Evolutionary conservation across 2,888 invertebrate genomes (phyloP), one percentile per base, ranked within the genome.

Genomic region (Lamproptera curius): DNA sequence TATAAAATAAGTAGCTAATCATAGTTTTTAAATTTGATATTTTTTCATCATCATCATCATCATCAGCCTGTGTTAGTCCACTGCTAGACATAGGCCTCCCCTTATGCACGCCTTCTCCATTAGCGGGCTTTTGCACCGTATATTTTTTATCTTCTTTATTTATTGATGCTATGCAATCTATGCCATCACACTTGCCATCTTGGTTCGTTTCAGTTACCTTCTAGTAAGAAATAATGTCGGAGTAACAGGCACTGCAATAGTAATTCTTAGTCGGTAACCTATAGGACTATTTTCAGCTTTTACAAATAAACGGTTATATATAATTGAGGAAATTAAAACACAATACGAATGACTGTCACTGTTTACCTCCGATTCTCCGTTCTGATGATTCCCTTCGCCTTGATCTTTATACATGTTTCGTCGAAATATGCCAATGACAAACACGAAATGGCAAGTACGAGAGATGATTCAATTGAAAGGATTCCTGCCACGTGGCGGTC

Each of bases 401-500:
- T 2, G n/a, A 31, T 10, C 28, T 34, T 42, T 35, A 17, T 35
- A 15, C 11, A 23, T 20, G 6, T 20, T 20, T 20, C 20, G 3
- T 16, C 15, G 11, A 23, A 23, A 4, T 15, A 4, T 16, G n/a
- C 16, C 36, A 4, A 45, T 62, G 58, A 62, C 57, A 53, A 52
- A 53, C 9, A 13, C 31, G 47, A 16, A 44, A 36, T 47, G 45
- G 54, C 16, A 48, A 49, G 53, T 42, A 26, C 40, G 23, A 23
- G 34, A 37, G 49, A 57, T 74, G 74, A 70, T 54, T 74, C 73
- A 71, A 59, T 42, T 42, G 43, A 43, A 55, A 56, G 58, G 55
- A 60, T 48, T 54, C 42, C 42, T 42, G 59, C 58, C 71, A 67
- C 68, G 63, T 69, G 72, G 62, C 65, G 35, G 47, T 43, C 46